Evolutionary conservation across 2,113 vertebrate genomes (phyloP).

Genomic region (Rhineura floridana): DNA sequence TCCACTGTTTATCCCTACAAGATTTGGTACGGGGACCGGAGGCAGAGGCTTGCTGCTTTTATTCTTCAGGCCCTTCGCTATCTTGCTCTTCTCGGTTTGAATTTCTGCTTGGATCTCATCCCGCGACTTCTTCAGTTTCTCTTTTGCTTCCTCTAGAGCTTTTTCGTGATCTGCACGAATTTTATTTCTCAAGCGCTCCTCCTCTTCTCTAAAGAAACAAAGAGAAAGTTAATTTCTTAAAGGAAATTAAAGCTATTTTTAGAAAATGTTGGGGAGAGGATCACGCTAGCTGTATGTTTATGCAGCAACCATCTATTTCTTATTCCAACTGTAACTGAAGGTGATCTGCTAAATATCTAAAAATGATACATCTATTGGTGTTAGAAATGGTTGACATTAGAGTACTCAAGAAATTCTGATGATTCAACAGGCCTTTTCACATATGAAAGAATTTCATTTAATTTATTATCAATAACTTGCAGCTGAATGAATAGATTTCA

Average conservation of each 20-base stretch:
- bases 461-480: not conserved
- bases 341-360: not conserved
- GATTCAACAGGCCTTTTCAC: not conserved
- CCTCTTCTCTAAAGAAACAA: conserved; percentile 87
- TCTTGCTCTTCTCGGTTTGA: conserved; percentile 95
- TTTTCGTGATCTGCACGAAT: conserved; percentile 97
- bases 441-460: not conserved
- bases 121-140: conserved; percentile 94
- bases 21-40: conserved; percentile 90
- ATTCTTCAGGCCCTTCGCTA: conserved; percentile 89
- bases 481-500: not conserved
- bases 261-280: not conserved
- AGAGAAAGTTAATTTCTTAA: conserved; percentile 36
- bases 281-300: not conserved
- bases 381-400: not conserved
- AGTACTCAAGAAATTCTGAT: not conserved
- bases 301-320: not conserved
- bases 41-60: conserved; percentile 86
- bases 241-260: conserved; percentile 12
- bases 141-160: conserved; percentile 96
- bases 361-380: not conserved
- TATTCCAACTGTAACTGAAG: not conserved
- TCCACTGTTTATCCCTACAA: conserved; percentile 88
- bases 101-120: conserved; percentile 95
- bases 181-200: conserved; percentile 95